Conservation (phyloP, 2,888 invertebrate species). For the Lycia hirtaria region DNA sequence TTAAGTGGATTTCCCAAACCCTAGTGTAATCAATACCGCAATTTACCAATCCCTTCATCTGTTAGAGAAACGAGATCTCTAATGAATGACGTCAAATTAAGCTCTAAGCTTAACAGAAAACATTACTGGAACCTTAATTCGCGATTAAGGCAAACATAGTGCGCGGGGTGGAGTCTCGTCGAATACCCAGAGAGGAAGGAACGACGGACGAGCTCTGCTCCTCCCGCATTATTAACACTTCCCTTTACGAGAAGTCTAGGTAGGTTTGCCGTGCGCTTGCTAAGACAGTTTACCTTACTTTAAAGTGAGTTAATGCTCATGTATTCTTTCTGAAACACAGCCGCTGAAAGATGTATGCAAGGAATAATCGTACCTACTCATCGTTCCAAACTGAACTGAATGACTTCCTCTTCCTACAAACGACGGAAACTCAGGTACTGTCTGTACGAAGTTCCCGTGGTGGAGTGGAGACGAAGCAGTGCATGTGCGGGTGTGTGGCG, state of each 20-base stretch:
- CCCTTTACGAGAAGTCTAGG: neutral
- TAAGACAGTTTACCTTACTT: neutral
- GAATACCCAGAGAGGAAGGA: constrained; percentile 10
- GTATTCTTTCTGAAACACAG: neutral
- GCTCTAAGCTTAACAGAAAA: constrained; percentile 80
- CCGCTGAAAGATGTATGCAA: neutral
- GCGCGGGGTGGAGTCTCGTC: constrained; percentile 69
- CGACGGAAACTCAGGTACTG: constrained; percentile 21
- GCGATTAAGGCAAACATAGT: constrained; percentile 84
- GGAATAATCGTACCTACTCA: neutral
- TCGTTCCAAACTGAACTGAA: neutral
- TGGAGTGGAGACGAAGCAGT: constrained; percentile 81
- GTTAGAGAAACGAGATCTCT: constrained; percentile 61
- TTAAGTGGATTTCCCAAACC: constrained; percentile 23
- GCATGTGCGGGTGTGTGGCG: constrained; percentile 70
- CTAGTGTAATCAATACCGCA: constrained; percentile 39
- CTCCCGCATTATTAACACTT: neutral
- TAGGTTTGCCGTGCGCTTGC: constrained; percentile 7
- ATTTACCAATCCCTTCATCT: constrained; percentile 54
- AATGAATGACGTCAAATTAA: constrained; percentile 80
- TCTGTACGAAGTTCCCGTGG: constrained; percentile 50
- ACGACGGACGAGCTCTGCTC: neutral
- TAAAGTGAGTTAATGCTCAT: neutral
- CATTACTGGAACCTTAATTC: constrained; percentile 83
- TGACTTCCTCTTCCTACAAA: neutral